These are phyloP conservation scores for Crotalus helleri DNA, from an alignment of 2,113 vertebrate genomes.

Conservation along the genomic window DNA sequence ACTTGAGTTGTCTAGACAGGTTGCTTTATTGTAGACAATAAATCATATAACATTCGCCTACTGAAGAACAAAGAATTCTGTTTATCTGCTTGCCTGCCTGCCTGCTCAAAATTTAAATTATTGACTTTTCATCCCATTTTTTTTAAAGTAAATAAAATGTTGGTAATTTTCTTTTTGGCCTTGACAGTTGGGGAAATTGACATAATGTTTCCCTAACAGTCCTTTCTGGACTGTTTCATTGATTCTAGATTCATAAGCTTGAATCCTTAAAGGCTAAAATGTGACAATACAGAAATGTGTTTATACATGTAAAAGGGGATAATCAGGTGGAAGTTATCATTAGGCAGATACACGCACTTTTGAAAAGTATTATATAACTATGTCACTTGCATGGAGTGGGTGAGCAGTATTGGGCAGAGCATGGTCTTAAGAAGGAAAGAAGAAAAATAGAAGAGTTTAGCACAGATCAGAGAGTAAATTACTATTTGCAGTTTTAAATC, in stretches of 20 bases:
- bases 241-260: background rate
- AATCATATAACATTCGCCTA: background rate
- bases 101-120: background rate
- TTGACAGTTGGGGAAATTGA: background rate
- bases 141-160: background rate
- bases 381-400: slow-evolving; percentile 54
- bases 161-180: background rate
- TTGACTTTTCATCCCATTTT: background rate
- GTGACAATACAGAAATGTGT: slow-evolving; percentile 36
- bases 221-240: background rate
- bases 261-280: slow-evolving; percentile 1
- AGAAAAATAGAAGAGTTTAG: slow-evolving; percentile 44
- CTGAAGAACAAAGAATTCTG: background rate
- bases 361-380: slow-evolving; percentile 70
- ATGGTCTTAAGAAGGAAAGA: slow-evolving; percentile 40
- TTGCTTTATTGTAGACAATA: background rate
- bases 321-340: slow-evolving; percentile 36
- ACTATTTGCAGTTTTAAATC: slow-evolving; percentile 21
- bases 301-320: slow-evolving; percentile 28
- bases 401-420: slow-evolving; percentile 45
- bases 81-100: background rate
- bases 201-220: background rate
- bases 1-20: background rate
- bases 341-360: slow-evolving; percentile 65
- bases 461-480: slow-evolving; percentile 50